phyloP scores from a whole-genome alignment of 2,888 invertebrate species.

The Drosophila cognata region DNA sequence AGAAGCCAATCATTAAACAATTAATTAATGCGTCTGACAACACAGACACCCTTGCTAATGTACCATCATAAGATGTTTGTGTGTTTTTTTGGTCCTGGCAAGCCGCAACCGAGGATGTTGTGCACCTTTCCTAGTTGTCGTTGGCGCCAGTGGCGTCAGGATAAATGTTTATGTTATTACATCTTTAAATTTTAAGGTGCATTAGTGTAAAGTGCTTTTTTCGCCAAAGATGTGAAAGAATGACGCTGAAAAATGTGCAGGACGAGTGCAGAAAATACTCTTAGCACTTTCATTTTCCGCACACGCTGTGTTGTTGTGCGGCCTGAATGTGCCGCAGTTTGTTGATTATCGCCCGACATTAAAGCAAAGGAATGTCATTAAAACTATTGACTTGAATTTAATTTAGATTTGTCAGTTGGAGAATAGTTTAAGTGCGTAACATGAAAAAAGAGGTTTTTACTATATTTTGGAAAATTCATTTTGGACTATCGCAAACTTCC shows the following conservation, averaged over 20 bases:
- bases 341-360: constrained; percentile 45
- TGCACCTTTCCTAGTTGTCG: constrained; percentile 15
- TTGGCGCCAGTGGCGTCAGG: constrained; percentile 41
- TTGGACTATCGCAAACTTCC: too few species aligned
- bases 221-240: constrained; percentile 63
- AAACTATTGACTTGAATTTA: constrained; percentile 4
- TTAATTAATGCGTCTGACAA: neutral
- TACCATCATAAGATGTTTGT: constrained; percentile 13
- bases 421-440: neutral
- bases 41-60: neutral
- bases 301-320: constrained; percentile 4
- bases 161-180: constrained; percentile 81
- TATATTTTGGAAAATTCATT: neutral
- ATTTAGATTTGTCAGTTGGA: constrained; percentile 3
- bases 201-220: constrained; percentile 80
- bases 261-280: constrained; percentile 67
- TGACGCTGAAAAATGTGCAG: constrained; percentile 66
- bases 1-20: constrained; percentile 1
- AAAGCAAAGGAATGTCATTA: constrained; percentile 1
- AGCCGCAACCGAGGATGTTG: constrained; percentile 34
- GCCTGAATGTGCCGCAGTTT: constrained; percentile 3
- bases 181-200: constrained; percentile 81
- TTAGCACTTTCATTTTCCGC: constrained; percentile 74
- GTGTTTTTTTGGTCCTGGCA: constrained; percentile 2
- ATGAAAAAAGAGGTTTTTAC: neutral